A percentile compares a stretch with the other conserved stretches of the same genome.
These are phyloP conservation scores for Hirtodrosophila trivittata DNA, from an alignment of 2,888 invertebrate species.

Conservation along the genomic window DNA sequence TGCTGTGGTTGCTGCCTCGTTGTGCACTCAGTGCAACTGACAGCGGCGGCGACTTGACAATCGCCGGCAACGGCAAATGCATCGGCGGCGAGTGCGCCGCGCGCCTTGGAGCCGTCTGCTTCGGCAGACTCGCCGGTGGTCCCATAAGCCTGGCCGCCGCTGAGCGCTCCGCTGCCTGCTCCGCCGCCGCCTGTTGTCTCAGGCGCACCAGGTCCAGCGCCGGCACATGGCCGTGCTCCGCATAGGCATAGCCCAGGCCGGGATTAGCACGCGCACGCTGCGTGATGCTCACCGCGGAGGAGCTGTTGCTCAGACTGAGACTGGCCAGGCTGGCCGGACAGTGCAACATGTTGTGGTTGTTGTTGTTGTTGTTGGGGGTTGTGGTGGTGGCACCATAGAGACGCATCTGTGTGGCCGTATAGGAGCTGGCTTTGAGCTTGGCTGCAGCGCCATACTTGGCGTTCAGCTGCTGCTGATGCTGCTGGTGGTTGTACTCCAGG, in stretches of 20 bases:
- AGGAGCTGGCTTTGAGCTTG: slow-evolving; percentile 20
- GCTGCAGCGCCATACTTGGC: slow-evolving; percentile 39
- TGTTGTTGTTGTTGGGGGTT: slow-evolving; percentile 4
- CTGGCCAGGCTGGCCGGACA: slow-evolving; percentile 44
- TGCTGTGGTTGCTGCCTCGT: slow-evolving; percentile 37
- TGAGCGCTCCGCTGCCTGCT: slow-evolving; percentile 40
- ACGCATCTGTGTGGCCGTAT: slow-evolving; percentile 35
- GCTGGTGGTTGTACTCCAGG: slow-evolving; percentile 64
- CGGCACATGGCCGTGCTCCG: slow-evolving; percentile 56
- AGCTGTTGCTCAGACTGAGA: slow-evolving; percentile 22
- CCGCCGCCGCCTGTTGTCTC: slow-evolving; percentile 40
- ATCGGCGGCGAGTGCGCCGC: slow-evolving; percentile 41
- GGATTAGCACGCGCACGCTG: slow-evolving; percentile 37
- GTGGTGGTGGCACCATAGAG: slow-evolving; percentile 35
- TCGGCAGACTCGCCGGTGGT: slow-evolving; percentile 85
- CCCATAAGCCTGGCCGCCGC: slow-evolving; percentile 84
- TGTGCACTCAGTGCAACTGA: slow-evolving; percentile 60
- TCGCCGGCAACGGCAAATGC: slow-evolving; percentile 53
- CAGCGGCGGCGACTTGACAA: slow-evolving; percentile 71
- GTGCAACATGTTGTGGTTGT: slow-evolving; percentile 32
- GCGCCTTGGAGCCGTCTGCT: slow-evolving; percentile 80
- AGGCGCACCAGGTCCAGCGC: slow-evolving; percentile 81
- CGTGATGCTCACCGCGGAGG: slow-evolving; percentile 53
- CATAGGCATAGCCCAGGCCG: slow-evolving; percentile 22
- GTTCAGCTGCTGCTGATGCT: slow-evolving; percentile 24